Base-by-base conservation (phyloP, 1,140 invertebrate species). In the Drosophila melanica region DNA sequence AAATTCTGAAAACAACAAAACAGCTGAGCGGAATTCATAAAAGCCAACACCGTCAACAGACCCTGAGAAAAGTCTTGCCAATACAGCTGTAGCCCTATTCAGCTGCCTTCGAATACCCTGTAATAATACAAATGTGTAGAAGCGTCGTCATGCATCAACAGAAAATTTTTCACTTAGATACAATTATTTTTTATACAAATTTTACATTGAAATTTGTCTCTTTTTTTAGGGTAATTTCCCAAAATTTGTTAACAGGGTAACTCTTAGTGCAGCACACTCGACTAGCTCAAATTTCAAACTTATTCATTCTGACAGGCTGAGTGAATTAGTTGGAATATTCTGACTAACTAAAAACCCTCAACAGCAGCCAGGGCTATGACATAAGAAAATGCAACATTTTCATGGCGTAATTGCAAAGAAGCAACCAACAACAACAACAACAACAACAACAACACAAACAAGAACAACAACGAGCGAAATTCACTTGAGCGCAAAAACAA, bases 361-460 rank as follows among this genome's bases (percentile, higher is more conserved):
- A 33, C 39, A 57, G 54, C 45, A 45, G 16, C 47, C 53, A 18
- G 14, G 59, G 69, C 64, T 81, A 87, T 89, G 84, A 87, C 84
- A 82, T 84, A 77, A 87, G 82, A 82, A 86, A 89, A 87, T 87
- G 82, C 82, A 87, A 82, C 84, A 87, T 87, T 87, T 86, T 87
- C 82, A 87, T 87, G 79, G 63, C 79, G 84, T 87, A 87, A 89
- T 87, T 87, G 82, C 79, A 87, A 81, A 81, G 57, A 76, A 63
- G 50, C 58, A 69, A 45, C 35, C 45, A 60, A 54, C 54, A 70
- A 20, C 39, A 47, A 48, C 7, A 70, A 30, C 12, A 59, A 41
- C 45, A 57, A 30, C 18, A 35, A 41, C 50, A 33, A 42, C 9
- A 59, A 58, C 33, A 68, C 10, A 67, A 47, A 39, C 23, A 75